Conservation (phyloP, 2,113 vertebrate genomes). For the Hippocampus comes region DNA sequence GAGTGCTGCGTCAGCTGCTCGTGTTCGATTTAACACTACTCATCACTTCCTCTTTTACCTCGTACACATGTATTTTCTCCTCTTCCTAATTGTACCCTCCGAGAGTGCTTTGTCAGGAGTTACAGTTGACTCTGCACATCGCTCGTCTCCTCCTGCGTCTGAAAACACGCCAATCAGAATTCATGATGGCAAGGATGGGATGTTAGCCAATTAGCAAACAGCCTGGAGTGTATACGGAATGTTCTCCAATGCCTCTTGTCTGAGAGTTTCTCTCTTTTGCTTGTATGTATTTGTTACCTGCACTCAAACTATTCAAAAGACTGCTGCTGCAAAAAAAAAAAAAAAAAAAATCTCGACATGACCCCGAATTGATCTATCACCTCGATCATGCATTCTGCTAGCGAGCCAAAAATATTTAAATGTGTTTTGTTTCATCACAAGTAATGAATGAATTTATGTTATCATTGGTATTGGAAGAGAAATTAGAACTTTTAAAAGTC, state of each 20-base stretch:
- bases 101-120: slow-evolving; percentile 45
- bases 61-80: not conserved
- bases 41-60: not conserved
- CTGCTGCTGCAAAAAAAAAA: no score
- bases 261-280: not conserved
- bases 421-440: no score
- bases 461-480: no score
- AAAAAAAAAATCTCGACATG: no score
- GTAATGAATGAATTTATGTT: no score
- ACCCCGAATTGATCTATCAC: no score
- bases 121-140: slow-evolving; percentile 21
- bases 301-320: no score
- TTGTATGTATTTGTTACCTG: no score
- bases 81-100: slow-evolving; percentile 49
- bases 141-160: slow-evolving; percentile 33
- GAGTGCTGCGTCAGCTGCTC: slow-evolving; percentile 21
- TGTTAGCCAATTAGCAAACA: slow-evolving; percentile 50
- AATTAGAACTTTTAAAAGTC: no score
- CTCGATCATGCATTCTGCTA: no score
- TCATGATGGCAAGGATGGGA: slow-evolving; percentile 42
- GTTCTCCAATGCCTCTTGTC: not conserved
- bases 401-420: no score
- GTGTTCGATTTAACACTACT: not conserved
- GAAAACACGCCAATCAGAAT: slow-evolving; percentile 47
- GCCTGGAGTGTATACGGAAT: slow-evolving; percentile 5